Base-by-base conservation (phyloP, 2,797 vertebrate genomes). In the Malacoctenus gilli region DNA sequence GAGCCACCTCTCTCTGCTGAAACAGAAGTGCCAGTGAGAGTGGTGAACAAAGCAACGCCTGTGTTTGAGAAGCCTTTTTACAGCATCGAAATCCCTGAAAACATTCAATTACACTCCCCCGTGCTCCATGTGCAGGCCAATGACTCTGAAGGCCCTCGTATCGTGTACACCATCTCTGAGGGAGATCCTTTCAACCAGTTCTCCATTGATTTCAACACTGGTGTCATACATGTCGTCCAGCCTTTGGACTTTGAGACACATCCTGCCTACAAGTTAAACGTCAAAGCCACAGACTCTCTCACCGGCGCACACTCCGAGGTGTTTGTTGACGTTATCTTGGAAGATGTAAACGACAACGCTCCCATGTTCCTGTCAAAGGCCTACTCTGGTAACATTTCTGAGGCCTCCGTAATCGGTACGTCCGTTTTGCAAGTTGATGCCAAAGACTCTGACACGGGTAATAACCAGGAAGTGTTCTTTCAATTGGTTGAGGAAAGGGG, bases 61-160 rank as follows among this genome's bases (percentile, higher is more conserved):
- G 89, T 98, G 72, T 99, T 99, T 23, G 96, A 99, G 73, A 98
- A 95, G 56, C 83, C 96, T 22, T 99, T 99, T 80, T 99, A 99
- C 63, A 97, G 93, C 53, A 92, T 95, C 42, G 96, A 97, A 87
- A 93, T 99, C 77, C 92, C 95, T 12, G 97, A 99, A 86, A 97
- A 93, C 34, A 85, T 95, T 65, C 95, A 94, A 59, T 49, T 95
- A 18, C 94, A 95, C 40, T 94, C 94, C 22, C 95, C 96, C 0
- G 93, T 99, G 23, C 93, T 96, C 35, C 95, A 98, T 0, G 85
- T 98, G 2, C 96, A 98, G 75, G 97, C 96, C 52, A 96, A 85
- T 67, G 95, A 96, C 58, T 96, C 96, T 4, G 97, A 99, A 87
- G 96, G 97, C 11, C 90, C 95, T 52, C 95, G 94, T 22, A 94